Conservation (phyloP, 2,888 invertebrate genomes). For the Andrena bucephala region DNA sequence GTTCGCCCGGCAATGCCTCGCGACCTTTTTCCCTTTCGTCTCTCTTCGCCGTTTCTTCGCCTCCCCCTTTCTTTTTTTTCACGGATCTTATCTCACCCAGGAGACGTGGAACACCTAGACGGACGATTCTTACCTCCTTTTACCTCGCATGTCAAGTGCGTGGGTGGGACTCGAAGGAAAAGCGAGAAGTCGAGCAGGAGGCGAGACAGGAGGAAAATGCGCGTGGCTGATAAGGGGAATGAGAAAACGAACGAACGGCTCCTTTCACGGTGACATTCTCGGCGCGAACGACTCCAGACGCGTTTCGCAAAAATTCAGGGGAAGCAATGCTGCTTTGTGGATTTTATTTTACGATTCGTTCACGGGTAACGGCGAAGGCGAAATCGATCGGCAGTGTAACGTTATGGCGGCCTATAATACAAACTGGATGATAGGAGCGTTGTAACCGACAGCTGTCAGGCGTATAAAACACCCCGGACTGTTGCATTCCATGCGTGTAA, state of each 20-base stretch:
- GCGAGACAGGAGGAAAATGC: background rate
- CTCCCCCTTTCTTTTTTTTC: constrained; percentile 46
- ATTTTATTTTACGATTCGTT: constrained; percentile 45
- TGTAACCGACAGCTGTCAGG: constrained; percentile 50
- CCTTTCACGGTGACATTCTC: constrained; percentile 21
- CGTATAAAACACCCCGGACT: constrained; percentile 40
- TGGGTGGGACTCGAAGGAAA: background rate
- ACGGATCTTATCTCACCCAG: constrained; percentile 66
- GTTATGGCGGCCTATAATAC: constrained; percentile 39
- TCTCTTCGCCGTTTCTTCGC: background rate
- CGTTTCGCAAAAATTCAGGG: constrained; percentile 35
- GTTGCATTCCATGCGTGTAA: constrained; percentile 33
- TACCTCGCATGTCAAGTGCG: constrained; percentile 23
- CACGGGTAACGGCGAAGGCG: constrained; percentile 29
- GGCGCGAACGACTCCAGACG: background rate
- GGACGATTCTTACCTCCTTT: constrained; percentile 54
- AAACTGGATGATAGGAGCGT: constrained; percentile 43
- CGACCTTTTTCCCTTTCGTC: constrained; percentile 49
- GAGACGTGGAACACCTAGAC: constrained; percentile 63
- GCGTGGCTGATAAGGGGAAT: constrained; percentile 12
- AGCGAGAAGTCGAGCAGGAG: background rate
- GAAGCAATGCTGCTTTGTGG: constrained; percentile 29
- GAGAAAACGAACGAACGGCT: constrained; percentile 26
- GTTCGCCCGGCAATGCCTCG: constrained; percentile 57
- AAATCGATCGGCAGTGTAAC: constrained; percentile 50